Percentiles rank a stretch among this genome's conserved stretches.
These are phyloP conservation scores for Troglohyphantes excavatus DNA, from an alignment of 2,888 invertebrate genomes.

Conservation along the genomic window DNA sequence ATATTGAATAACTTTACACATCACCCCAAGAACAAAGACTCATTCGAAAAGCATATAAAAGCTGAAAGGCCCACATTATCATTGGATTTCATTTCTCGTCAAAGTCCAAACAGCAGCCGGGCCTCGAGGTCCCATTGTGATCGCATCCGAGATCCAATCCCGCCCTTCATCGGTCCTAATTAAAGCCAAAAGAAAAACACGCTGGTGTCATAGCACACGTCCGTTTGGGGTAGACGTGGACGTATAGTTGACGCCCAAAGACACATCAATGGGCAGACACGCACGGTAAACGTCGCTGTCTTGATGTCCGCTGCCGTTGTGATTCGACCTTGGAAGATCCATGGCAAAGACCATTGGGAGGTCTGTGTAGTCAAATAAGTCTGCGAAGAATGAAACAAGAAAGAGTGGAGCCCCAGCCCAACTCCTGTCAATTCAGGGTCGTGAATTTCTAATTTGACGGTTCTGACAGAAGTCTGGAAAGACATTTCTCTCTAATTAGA, in stretches of 20 bases:
- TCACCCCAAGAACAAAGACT: neutral
- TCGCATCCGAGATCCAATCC: neutral
- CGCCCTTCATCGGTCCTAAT: slow-evolving; percentile 39
- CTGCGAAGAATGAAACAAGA: neutral
- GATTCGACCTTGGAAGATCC: neutral
- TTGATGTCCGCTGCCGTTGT: neutral
- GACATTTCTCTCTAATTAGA: slow-evolving; percentile 24
- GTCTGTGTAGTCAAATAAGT: neutral
- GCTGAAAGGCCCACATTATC: neutral
- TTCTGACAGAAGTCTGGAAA: slow-evolving; percentile 30
- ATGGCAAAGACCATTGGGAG: slow-evolving; percentile 2
- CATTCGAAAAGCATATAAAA: neutral
- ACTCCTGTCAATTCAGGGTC: slow-evolving; percentile 41
- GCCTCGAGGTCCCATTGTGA: neutral
- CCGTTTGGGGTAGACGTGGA: slow-evolving; percentile 34
- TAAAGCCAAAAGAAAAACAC: neutral
- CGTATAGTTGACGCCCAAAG: slow-evolving; percentile 33
- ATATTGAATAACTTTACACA: too few relatives aligned
- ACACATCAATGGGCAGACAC: slow-evolving; percentile 4
- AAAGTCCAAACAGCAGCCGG: neutral
- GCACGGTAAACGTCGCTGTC: neutral
- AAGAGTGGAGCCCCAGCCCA: slow-evolving; percentile 4
- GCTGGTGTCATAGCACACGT: slow-evolving; percentile 24
- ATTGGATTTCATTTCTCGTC: neutral
- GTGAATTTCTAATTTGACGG: slow-evolving; percentile 38